phyloP scores from a whole-genome alignment of 2,113 vertebrate species.

The Oreochromis tanganicae region DNA sequence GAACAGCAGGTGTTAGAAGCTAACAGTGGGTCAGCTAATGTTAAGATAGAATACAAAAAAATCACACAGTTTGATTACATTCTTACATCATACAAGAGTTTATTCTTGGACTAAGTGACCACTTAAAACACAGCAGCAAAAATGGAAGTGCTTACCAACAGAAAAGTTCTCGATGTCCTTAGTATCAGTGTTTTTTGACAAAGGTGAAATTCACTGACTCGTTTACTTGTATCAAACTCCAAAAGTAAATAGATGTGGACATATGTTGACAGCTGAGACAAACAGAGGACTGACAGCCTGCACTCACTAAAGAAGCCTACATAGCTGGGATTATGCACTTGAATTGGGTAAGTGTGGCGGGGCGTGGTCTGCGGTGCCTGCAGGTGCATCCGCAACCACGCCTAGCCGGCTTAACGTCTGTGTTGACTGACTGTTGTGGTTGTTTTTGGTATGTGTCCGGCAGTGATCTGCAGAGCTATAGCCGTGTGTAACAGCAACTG shows the following conservation, averaged over 20 bases:
- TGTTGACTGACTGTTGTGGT: not conserved
- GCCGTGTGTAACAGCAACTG: not conserved
- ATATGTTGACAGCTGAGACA: too few species aligned
- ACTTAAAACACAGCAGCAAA: not conserved
- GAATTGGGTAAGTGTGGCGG: too few species aligned
- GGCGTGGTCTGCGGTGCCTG: too few species aligned
- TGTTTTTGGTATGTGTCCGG: not conserved
- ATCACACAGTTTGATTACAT: not conserved
- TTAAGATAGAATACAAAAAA: not conserved
- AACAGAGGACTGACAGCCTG: too few species aligned
- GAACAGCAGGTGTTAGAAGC: too few species aligned
- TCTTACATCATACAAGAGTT: not conserved
- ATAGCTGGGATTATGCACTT: too few species aligned
- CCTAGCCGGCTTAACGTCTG: accelerated
- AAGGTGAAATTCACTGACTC: not conserved
- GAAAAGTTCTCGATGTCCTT: not conserved
- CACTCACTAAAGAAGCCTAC: too few species aligned
- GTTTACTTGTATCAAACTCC: not conserved
- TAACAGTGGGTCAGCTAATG: too few species aligned
- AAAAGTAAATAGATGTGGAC: not conserved
- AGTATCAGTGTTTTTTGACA: not conserved
- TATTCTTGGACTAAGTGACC: not conserved
- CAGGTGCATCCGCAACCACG: not conserved
- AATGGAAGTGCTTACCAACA: not conserved
- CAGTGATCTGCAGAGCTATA: not conserved